These are phyloP conservation scores for Malacoraja senta DNA, from an alignment of 2,797 vertebrate species.

Conservation along the genomic window DNA sequence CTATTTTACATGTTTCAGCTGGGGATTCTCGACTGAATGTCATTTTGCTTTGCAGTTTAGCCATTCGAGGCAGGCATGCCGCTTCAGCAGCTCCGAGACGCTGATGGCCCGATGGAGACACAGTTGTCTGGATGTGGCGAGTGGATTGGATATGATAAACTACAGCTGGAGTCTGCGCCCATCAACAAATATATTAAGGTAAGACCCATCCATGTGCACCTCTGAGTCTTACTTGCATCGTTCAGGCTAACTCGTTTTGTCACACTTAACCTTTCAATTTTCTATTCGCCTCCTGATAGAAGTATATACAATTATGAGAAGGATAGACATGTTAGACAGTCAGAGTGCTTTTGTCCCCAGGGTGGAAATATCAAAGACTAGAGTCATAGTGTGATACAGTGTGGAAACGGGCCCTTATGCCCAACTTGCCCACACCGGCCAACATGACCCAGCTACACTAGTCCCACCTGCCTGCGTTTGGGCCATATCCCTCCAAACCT, in stretches of 20 bases:
- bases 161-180: conserved; percentile 47
- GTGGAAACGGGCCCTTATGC: too few relatives aligned
- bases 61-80: conserved; percentile 48
- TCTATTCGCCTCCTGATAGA: too few relatives aligned
- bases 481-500: too few relatives aligned
- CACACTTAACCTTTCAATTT: background rate
- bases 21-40: conserved; percentile 23
- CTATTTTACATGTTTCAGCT: background rate
- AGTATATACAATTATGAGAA: too few relatives aligned
- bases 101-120: conserved; percentile 42
- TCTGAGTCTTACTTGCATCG: background rate
- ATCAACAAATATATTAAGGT: conserved; percentile 54
- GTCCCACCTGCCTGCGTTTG: too few relatives aligned
- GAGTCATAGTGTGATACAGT: too few relatives aligned
- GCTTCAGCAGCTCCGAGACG: conserved; percentile 48
- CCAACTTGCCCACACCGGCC: too few relatives aligned
- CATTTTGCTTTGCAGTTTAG: conserved; percentile 28
- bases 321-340: too few relatives aligned
- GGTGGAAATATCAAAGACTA: too few relatives aligned
- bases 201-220: conserved; percentile 27
- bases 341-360: too few relatives aligned
- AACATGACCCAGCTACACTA: too few relatives aligned
- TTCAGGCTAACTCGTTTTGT: background rate
- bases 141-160: conserved; percentile 45
- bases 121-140: conserved; percentile 47